phyloP scores from a whole-genome alignment of 1,140 invertebrate species.

The Caenorhabditis brenneri region DNA sequence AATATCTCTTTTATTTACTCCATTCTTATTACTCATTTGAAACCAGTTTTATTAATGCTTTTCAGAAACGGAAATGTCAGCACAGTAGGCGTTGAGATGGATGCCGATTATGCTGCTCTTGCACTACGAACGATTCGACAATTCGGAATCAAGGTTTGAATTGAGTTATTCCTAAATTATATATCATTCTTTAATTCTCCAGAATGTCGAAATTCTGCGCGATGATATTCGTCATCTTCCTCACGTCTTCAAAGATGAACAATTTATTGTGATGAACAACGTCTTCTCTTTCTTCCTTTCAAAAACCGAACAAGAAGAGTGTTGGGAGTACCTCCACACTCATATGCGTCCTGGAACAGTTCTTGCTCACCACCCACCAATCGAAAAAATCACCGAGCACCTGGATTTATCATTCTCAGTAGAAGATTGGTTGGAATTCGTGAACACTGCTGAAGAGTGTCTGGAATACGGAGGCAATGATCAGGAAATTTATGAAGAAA shows the following conservation, averaged over 20 bases:
- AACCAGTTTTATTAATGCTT: too few relatives aligned
- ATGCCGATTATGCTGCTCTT: neutral
- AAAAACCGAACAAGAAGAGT: slow-evolving; percentile 28
- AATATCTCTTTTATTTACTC: too few relatives aligned
- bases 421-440: slow-evolving; percentile 16
- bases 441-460: neutral
- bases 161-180: neutral
- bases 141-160: neutral
- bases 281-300: slow-evolving; percentile 15
- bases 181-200: neutral
- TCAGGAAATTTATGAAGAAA: slow-evolving; percentile 14
- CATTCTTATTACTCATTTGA: too few relatives aligned
- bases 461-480: neutral
- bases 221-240: neutral
- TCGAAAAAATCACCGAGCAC: slow-evolving; percentile 16
- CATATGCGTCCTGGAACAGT: slow-evolving; percentile 11
- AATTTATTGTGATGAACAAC: slow-evolving; percentile 25
- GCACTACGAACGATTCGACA: neutral
- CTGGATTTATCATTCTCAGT: neutral
- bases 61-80: slow-evolving; percentile 7
- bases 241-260: slow-evolving; percentile 2
- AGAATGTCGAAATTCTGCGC: slow-evolving; percentile 20
- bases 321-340: slow-evolving; percentile 29
- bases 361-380: neutral
- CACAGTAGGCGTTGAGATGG: slow-evolving; percentile 10